Percentiles rank a stretch among this genome's conserved stretches.
These are phyloP conservation scores for Epinotia ramella DNA, from an alignment of 2,888 invertebrate genomes.

Conservation along the genomic window DNA sequence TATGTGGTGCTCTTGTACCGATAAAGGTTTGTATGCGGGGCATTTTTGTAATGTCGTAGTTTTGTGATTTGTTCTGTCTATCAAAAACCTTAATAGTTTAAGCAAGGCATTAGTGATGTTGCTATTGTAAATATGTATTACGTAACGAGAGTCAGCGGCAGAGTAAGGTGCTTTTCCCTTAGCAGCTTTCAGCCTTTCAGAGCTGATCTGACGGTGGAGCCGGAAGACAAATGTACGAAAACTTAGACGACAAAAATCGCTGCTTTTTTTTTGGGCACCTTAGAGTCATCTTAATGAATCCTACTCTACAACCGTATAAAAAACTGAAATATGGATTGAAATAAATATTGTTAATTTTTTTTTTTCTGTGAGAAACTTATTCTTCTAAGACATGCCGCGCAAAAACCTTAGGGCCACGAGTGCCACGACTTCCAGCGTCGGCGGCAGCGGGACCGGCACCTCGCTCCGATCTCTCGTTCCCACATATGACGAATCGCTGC, in stretches of 20 bases:
- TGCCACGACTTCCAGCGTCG: too few relatives aligned
- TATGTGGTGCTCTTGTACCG: slow-evolving; percentile 36
- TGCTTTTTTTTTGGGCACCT: too few relatives aligned
- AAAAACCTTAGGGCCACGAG: neutral
- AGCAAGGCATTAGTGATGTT: neutral
- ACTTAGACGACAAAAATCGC: too few relatives aligned
- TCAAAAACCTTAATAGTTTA: neutral
- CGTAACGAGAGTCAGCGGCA: neutral
- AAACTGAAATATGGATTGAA: too few relatives aligned
- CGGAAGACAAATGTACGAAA: too few relatives aligned
- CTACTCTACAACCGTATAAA: too few relatives aligned
- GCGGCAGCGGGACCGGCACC: too few relatives aligned
- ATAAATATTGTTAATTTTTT: neutral
- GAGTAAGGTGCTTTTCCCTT: neutral
- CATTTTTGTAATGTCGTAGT: slow-evolving; percentile 16
- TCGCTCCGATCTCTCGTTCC: too few relatives aligned
- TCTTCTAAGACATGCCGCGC: neutral
- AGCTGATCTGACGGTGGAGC: neutral
- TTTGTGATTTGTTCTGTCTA: slow-evolving; percentile 10
- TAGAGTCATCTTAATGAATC: too few relatives aligned
- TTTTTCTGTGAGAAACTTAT: neutral
- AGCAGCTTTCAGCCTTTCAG: neutral
- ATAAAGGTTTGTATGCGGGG: slow-evolving; percentile 9
- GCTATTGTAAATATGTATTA: neutral
- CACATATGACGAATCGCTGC: too few relatives aligned